Percentiles rank a stretch among this genome's conserved stretches.
These are phyloP conservation scores for Lepus timidus DNA, from an alignment of 2,113 vertebrate genomes.

Conservation along the genomic window DNA sequence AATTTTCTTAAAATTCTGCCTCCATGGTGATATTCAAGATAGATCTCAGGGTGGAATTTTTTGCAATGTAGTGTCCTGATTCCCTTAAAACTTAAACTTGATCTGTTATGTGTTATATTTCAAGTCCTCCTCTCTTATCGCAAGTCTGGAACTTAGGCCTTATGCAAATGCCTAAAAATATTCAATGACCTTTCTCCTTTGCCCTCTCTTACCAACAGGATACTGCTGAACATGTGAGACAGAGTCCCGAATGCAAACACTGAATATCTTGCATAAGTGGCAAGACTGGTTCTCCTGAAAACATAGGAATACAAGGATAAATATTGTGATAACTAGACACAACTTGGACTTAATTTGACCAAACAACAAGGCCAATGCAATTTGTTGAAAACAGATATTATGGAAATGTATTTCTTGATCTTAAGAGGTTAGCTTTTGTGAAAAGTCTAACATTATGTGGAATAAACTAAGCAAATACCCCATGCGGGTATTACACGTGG, in stretches of 20 bases:
- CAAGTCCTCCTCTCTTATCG: not conserved
- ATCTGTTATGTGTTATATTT: not conserved
- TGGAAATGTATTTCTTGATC: conserved; percentile 22
- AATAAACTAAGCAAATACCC: conserved; percentile 1
- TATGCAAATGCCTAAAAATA: conserved; percentile 30
- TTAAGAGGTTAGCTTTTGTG: not conserved
- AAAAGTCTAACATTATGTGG: not conserved
- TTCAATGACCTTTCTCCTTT: conserved; percentile 45
- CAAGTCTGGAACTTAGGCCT: conserved; percentile 33
- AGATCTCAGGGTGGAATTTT: not conserved
- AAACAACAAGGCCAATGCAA: conserved; percentile 20
- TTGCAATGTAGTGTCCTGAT: not conserved
- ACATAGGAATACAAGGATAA: not conserved
- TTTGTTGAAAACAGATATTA: too few relatives aligned
- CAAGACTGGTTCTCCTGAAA: conserved; percentile 57
- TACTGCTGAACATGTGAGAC: not conserved
- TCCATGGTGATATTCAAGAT: not conserved
- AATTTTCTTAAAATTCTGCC: conserved; percentile 11
- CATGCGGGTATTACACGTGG: conserved; percentile 5
- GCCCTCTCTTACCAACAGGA: not conserved
- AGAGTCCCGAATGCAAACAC: not conserved
- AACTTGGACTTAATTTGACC: conserved; percentile 12
- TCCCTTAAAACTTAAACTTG: conserved; percentile 11
- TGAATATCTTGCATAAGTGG: conserved; percentile 29
- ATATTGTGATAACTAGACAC: conserved; percentile 26